These are phyloP conservation scores for Zaprionus capensis DNA, from an alignment of 1,140 invertebrate species.

Conservation along the genomic window DNA sequence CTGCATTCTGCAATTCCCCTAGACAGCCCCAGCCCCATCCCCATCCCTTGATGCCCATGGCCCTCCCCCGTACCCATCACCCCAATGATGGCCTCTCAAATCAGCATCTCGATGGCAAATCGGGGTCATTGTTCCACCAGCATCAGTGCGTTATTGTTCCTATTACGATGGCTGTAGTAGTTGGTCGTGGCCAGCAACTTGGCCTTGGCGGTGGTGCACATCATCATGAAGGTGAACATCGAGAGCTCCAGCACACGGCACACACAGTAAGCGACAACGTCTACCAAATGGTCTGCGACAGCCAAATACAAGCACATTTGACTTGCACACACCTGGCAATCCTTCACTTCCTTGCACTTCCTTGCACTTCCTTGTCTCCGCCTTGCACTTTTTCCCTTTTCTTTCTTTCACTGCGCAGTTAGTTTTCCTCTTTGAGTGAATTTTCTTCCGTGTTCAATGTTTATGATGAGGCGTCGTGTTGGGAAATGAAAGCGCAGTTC, in stretches of 20 bases:
- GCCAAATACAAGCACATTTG: constrained; percentile 74
- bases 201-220: constrained; percentile 57
- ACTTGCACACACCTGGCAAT: background rate
- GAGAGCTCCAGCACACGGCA: constrained; percentile 74
- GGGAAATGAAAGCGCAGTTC: background rate
- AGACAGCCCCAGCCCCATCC: background rate
- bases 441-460: background rate
- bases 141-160: constrained; percentile 19
- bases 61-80: background rate
- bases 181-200: constrained; percentile 34
- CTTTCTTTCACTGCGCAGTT: background rate
- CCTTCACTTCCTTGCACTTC: background rate
- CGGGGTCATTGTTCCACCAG: constrained; percentile 36
- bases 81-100: background rate
- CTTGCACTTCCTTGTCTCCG: background rate
- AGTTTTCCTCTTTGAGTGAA: background rate
- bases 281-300: constrained; percentile 67
- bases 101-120: background rate
- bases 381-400: background rate
- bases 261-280: constrained; percentile 72
- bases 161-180: constrained; percentile 21
- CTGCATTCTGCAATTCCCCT: background rate
- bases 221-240: constrained; percentile 70
- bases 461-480: constrained; percentile 2
- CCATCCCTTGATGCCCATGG: background rate